These are phyloP conservation scores for Diplodus puntazzo DNA, from an alignment of 2,797 vertebrate species.

Conservation along the genomic window DNA sequence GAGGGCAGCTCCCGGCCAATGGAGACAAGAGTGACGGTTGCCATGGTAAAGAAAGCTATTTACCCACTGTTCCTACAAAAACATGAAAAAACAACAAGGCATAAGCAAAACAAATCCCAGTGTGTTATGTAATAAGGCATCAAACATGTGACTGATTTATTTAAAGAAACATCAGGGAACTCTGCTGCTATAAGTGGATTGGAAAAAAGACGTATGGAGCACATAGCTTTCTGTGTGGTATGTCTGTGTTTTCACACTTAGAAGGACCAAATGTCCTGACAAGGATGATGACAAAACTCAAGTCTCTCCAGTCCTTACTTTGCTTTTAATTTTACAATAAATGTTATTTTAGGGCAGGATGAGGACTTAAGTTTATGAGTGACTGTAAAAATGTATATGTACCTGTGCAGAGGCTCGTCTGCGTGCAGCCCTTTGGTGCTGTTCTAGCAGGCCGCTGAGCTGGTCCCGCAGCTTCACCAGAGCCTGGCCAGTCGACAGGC, in stretches of 20 bases:
- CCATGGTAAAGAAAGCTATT: conserved; percentile 94
- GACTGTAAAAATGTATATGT: conserved; percentile 7
- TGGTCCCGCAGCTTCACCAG: conserved; percentile 92
- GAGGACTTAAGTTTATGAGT: background rate
- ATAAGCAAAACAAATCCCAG: conserved; percentile 6
- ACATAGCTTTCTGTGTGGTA: background rate
- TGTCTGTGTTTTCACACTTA: background rate
- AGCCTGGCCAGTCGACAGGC: conserved; percentile 93
- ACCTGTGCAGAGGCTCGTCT: conserved; percentile 88
- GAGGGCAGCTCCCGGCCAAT: conserved; percentile 95
- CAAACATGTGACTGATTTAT: conserved; percentile 5
- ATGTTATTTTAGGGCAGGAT: background rate
- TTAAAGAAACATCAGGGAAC: background rate
- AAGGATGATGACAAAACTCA: background rate
- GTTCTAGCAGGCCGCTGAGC: conserved; percentile 90
- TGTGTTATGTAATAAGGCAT: conserved; percentile 5
- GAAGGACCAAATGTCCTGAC: background rate
- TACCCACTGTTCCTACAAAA: conserved; percentile 88
- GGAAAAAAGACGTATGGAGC: background rate
- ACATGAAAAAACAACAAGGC: conserved; percentile 4
- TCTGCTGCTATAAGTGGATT: background rate
- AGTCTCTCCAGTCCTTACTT: background rate
- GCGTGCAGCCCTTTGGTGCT: conserved; percentile 87
- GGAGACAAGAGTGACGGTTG: conserved; percentile 96
- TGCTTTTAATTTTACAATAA: background rate